These are phyloP conservation scores for Thaleichthys pacificus DNA, from an alignment of 2,797 vertebrate genomes.

Conservation along the genomic window DNA sequence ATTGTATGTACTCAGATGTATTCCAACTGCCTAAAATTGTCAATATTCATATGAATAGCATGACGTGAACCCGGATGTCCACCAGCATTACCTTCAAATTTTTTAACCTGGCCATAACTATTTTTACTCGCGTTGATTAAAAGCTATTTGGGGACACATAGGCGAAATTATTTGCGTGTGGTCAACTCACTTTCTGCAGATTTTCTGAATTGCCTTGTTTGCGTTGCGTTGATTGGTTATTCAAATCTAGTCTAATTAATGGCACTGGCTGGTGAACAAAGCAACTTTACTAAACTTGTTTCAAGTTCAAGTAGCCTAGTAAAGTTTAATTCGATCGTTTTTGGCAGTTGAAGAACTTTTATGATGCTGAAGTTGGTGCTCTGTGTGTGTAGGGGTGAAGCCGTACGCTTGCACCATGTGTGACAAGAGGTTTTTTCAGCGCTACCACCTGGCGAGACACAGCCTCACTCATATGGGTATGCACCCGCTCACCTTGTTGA, in stretches of 20 bases:
- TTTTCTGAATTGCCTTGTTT: conserved; percentile 1
- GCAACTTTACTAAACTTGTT: conserved; percentile 69
- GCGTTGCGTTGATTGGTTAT: neutral
- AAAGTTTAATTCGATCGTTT: conserved; percentile 73
- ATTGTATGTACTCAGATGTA: conserved; percentile 63
- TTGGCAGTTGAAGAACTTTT: conserved; percentile 74
- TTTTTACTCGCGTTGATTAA: conserved; percentile 1
- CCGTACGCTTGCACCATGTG: conserved; percentile 82
- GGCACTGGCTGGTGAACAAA: conserved; percentile 65
- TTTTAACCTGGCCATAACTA: conserved; percentile 24
- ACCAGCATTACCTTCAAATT: conserved; percentile 26
- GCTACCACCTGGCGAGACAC: conserved; percentile 81
- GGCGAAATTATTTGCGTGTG: neutral
- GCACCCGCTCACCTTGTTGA: conserved; percentile 21
- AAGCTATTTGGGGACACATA: neutral
- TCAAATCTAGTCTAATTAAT: conserved; percentile 50
- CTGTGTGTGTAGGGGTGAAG: conserved; percentile 79
- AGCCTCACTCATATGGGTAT: conserved; percentile 81
- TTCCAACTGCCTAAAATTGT: conserved; percentile 78
- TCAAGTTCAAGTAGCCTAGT: conserved; percentile 50
- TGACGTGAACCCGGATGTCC: conserved; percentile 16
- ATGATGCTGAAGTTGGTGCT: conserved; percentile 74
- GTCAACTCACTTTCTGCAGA: neutral
- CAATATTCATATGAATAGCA: conserved; percentile 63
- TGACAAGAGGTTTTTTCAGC: conserved; percentile 82